Evolutionary conservation across 1,140 invertebrate species (phyloP), one percentile per base, ranked within the genome.

Genomic region (Chironomus tepperi): DNA sequence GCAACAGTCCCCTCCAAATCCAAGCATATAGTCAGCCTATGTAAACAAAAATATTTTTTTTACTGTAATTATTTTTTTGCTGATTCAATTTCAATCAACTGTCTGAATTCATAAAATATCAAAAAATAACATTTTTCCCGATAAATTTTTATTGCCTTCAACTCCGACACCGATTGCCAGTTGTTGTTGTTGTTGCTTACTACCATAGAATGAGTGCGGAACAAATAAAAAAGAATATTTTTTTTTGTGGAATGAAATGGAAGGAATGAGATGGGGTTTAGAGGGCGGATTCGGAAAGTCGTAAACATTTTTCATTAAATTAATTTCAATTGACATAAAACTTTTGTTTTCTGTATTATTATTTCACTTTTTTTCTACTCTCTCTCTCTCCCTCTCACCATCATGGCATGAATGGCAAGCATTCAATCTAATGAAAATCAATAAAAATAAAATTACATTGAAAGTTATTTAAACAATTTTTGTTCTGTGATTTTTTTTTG

Each of bases 51-150:
- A 70, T 5, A 19, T 18, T 16, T 19, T 18, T 21, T 70, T 8
- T 7, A 9, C n/a, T 18, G 9, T 70, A 70, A 57, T 57, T 70
- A 70, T 19, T 70, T 70, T 70, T 70, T 12, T 19, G 65, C 19
- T 70, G 65, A 70, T 70, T 70, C 65, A 70, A 70, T 70, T 70
- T 70, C 65, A 70, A 70, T 70, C 65, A 70, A 70, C n/a, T 70
- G 65, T 70, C 19, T 70, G 65, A 57, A 57, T 57, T 57, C 47
- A 57, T 57, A 57, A 57, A 57, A 57, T 57, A 57, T 57, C 12
- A 57, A 57, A 57, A 57, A 57, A 57, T 12, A 57, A 57, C 47
- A 57, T n/a, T 57, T 21, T 70, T 9, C 18, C 10, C 65, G 18
- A 70, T 70, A 70, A 70, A 70, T 21, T 70, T 57, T 70, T 70